phyloP scores from a whole-genome alignment of 2,797 vertebrate species.

The Myotis findleyi region DNA sequence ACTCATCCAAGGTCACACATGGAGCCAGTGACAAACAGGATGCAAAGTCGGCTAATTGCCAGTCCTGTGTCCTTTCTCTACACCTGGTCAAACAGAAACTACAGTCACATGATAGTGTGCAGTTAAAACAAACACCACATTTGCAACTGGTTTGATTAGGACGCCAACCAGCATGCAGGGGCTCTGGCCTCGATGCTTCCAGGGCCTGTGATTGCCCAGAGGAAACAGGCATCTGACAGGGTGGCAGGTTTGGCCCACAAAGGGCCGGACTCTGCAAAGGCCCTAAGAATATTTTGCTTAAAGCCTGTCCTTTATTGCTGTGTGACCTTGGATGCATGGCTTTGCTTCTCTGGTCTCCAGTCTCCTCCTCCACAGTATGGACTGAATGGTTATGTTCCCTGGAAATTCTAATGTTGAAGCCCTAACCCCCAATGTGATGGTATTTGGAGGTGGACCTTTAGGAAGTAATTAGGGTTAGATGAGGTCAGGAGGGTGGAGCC shows the following conservation, averaged over 20 bases:
- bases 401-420: not conserved
- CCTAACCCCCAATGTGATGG: not conserved
- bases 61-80: slow-evolving; percentile 58
- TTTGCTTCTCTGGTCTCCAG: not conserved
- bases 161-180: not conserved
- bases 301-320: not conserved
- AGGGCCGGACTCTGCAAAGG: not conserved
- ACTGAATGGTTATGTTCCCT: not conserved
- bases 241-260: not conserved
- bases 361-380: not conserved
- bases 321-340: not conserved
- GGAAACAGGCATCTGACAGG: not conserved
- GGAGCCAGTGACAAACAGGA: slow-evolving; percentile 54
- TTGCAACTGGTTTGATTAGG: not conserved
- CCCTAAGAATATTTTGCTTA: not conserved
- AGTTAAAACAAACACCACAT: slow-evolving; percentile 50
- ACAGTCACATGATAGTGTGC: not conserved
- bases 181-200: not conserved
- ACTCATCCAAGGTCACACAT: slow-evolving; percentile 55
- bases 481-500: not conserved
- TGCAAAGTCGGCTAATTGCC: slow-evolving; percentile 7
- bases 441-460: not conserved
- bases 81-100: slow-evolving; percentile 77
- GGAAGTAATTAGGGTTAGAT: not conserved
- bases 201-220: not conserved